phyloP scores from a whole-genome alignment of 2,113 vertebrate genomes.

The Furnarius figulus region DNA sequence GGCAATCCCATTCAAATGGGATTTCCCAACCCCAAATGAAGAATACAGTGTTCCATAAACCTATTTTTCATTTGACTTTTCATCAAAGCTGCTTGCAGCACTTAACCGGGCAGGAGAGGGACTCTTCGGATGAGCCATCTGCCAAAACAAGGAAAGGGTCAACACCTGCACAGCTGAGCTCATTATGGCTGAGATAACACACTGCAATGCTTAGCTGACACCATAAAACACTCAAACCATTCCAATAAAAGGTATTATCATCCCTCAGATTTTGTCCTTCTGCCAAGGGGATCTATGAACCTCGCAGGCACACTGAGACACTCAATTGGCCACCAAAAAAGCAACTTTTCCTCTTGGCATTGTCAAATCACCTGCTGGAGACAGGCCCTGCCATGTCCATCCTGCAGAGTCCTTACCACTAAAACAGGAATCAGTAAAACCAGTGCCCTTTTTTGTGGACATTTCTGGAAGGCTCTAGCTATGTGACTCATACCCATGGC shows the following conservation, averaged over 20 bases:
- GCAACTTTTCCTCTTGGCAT: not conserved
- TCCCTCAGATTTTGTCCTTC: not conserved
- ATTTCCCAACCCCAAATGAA: not conserved
- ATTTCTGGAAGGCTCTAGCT: not conserved
- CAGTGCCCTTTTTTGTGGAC: not conserved
- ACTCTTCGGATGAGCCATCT: constrained; percentile 80
- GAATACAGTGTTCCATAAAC: not conserved
- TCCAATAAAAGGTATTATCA: not conserved
- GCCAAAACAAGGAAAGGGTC: not conserved
- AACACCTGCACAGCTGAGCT: not conserved
- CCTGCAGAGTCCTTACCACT: not conserved
- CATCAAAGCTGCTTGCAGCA: constrained; percentile 71
- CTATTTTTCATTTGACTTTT: constrained; percentile 46
- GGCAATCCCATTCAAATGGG: not conserved
- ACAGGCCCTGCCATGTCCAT: fast-evolving
- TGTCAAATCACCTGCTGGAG: not conserved
- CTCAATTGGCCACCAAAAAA: fast-evolving
- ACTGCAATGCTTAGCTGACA: not conserved
- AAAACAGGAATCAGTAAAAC: not conserved
- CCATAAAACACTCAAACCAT: not conserved
- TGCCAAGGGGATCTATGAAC: not conserved
- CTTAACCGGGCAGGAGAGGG: constrained; percentile 64
- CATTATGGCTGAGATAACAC: not conserved
- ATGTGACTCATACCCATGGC: not conserved
- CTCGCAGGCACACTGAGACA: fast-evolving